phyloP scores from a whole-genome alignment of 1,140 invertebrate genomes.

The Trichonephila inaurata region DNA sequence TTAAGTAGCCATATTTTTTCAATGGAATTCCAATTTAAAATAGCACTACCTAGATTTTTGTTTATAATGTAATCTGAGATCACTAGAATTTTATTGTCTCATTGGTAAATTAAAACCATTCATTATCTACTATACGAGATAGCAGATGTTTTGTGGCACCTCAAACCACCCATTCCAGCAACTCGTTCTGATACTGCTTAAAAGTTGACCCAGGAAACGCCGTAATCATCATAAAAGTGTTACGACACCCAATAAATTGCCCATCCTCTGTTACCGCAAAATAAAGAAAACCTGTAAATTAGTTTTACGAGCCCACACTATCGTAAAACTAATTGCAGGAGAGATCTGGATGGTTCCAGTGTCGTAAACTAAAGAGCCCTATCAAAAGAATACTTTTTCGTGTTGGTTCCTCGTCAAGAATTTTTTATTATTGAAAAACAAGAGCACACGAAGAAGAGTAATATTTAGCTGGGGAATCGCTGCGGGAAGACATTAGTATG shows the following conservation, averaged over 20 bases:
- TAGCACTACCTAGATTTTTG: no score
- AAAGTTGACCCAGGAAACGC: constrained; percentile 14
- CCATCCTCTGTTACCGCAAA: constrained; percentile 8
- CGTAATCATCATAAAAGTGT: constrained; percentile 62
- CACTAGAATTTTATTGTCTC: background rate
- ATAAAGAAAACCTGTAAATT: constrained; percentile 60
- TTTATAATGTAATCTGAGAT: background rate
- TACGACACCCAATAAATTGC: constrained; percentile 56
- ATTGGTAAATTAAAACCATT: background rate
- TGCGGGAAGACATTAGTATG: background rate
- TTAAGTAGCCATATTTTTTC: no score
- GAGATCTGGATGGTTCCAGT: background rate
- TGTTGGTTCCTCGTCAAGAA: background rate
- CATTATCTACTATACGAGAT: background rate
- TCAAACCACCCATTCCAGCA: background rate
- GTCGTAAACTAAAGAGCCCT: constrained; percentile 58
- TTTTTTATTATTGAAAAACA: background rate
- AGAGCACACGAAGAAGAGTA: background rate
- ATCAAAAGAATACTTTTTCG: background rate
- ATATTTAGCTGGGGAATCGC: background rate
- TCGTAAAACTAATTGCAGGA: constrained; percentile 67
- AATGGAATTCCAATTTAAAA: no score
- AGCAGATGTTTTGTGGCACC: background rate
- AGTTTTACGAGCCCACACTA: constrained; percentile 57
- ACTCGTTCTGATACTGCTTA: background rate